These are phyloP conservation scores for Thelaira solivaga DNA, from an alignment of 2,888 invertebrate species.

Conservation along the genomic window DNA sequence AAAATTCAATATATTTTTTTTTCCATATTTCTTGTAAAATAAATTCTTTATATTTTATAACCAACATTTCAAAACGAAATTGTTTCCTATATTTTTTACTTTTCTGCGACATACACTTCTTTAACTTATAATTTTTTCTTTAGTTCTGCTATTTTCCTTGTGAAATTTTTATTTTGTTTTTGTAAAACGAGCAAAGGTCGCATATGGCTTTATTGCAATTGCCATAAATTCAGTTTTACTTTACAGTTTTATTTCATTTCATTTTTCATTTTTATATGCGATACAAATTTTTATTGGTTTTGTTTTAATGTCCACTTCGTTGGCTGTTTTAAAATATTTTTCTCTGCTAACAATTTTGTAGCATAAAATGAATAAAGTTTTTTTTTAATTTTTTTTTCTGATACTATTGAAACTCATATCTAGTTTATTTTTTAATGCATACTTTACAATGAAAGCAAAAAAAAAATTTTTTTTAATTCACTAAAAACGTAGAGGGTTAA, in stretches of 20 bases:
- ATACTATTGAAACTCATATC: not conserved
- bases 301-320: conserved; percentile 7
- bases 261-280: conserved; percentile 17
- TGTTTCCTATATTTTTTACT: not conserved
- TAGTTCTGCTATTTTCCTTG: not conserved
- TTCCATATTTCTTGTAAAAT: too few relatives aligned
- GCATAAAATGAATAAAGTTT: not conserved
- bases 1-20: too few relatives aligned
- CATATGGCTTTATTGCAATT: conserved; percentile 53
- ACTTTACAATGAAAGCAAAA: not conserved
- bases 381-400: not conserved
- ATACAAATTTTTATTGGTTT: conserved; percentile 37
- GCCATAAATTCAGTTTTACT: conserved; percentile 52
- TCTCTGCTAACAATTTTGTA: conserved; percentile 24
- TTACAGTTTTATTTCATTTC: not conserved
- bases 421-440: not conserved
- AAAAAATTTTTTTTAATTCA: not conserved
- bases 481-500: conserved; percentile 20
- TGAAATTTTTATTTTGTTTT: conserved; percentile 3
- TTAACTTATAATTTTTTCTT: too few relatives aligned
- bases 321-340: conserved; percentile 8
- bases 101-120: not conserved
- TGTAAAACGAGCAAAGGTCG: conserved; percentile 41
- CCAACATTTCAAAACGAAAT: too few relatives aligned
- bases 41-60: too few relatives aligned